These are phyloP conservation scores for Procambarus clarkii DNA, from an alignment of 1,140 invertebrate genomes.

Conservation along the genomic window DNA sequence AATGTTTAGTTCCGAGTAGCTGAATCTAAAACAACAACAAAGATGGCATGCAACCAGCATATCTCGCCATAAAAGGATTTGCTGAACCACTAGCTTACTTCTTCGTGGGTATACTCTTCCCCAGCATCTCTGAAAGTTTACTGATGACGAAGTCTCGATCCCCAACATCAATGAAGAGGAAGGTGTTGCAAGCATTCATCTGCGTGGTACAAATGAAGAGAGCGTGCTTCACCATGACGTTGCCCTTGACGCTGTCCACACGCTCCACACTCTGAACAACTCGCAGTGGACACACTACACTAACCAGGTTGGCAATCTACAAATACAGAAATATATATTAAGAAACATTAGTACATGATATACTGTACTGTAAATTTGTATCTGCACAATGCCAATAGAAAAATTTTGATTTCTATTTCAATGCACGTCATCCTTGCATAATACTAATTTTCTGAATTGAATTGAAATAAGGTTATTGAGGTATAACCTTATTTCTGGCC, in stretches of 20 bases:
- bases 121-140: slow-evolving; percentile 91
- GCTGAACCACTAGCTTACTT: slow-evolving; percentile 67
- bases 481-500: too few species aligned
- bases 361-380: too few species aligned
- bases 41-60: too few species aligned
- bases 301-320: slow-evolving; percentile 89
- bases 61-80: background rate
- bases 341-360: too few species aligned
- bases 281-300: slow-evolving; percentile 91
- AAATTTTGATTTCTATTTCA: too few species aligned
- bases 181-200: slow-evolving; percentile 79
- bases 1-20: too few species aligned
- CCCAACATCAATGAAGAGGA: slow-evolving; percentile 91
- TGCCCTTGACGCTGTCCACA: slow-evolving; percentile 81
- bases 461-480: too few species aligned
- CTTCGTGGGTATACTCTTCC: slow-evolving; percentile 77
- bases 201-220: slow-evolving; percentile 89
- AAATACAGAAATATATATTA: background rate
- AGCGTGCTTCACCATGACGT: slow-evolving; percentile 82
- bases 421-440: too few species aligned
- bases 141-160: slow-evolving; percentile 92
- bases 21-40: too few species aligned
- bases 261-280: slow-evolving; percentile 86
- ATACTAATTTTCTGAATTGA: too few species aligned
- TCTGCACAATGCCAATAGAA: too few species aligned